Evolutionary conservation across 2,113 vertebrate species (phyloP), one percentile per base, ranked within the genome.

Genomic region (Notothenia rossii): DNA sequence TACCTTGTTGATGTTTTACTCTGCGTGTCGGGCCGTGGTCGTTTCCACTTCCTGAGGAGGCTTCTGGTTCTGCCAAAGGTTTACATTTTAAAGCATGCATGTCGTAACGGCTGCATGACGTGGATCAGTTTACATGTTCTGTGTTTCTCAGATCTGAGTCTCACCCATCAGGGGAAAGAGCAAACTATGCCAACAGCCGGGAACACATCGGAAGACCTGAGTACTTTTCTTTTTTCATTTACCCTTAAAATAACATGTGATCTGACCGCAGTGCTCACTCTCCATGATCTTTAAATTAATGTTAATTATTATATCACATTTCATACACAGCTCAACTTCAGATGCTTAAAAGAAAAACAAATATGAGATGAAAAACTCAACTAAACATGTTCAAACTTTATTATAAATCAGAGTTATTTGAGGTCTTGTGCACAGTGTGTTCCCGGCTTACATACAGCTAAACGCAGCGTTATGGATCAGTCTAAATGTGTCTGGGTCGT

Each of bases 101-200:
- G 93, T 94, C 90, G 3, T 88, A 86, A 87, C 61, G 92, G 90
- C 91, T 93, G 94, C 94, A 94, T 94, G 92, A 92, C 84, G 80
- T 89, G 67, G 77, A 81, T 78, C 87, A 51, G 80, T 90, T 92
- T 90, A 81, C 85, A 82, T 86, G 80, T 62, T 85, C 53, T 81
- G 79, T 91, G 73, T 89, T 81, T 68, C 63, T 58, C 62, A 83
- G 60, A 59, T 82, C 56, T 59, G 36, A 61, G 64, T 77, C n/a
- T 79, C 29, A 22, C 45, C 72, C 71, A 40, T 76, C 69, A 56
- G 64, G 65, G 73, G 10, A 54, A 76, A 75, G 17, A 80, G 70
- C 40, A 68, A 75, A 82, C 77, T 81, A 70, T 87, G 77, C 82
- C 69, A 65, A 69, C 54, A 88, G 77, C 55, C 5, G 20, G 67